phyloP scores from a whole-genome alignment of 2,113 vertebrate genomes.

The Pardalotus punctatus region DNA sequence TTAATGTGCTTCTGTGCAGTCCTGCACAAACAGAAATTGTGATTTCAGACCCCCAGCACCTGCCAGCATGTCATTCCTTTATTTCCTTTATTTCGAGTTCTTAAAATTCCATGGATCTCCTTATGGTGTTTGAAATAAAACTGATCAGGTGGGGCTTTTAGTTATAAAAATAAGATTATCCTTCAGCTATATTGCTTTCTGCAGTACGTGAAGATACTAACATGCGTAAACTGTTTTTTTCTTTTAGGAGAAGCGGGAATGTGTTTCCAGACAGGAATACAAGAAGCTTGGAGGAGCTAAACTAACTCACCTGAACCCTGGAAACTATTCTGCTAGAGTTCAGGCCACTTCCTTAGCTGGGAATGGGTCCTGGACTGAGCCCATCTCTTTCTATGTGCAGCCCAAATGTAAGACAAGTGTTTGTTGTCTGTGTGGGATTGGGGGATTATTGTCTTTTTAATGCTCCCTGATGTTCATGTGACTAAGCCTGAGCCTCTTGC shows the following conservation, averaged over 20 bases:
- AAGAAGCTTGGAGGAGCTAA: slow-evolving; percentile 83
- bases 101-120: not conserved
- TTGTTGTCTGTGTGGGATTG: not conserved
- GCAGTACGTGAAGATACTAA: not conserved
- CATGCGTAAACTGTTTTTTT: not conserved
- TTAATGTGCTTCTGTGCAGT: not conserved
- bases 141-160: not conserved
- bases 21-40: not conserved
- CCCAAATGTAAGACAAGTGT: slow-evolving; percentile 83
- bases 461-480: not conserved
- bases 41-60: not conserved
- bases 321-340: slow-evolving; percentile 91
- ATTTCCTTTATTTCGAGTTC: not conserved
- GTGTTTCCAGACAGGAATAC: slow-evolving; percentile 91
- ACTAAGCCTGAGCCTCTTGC: not conserved
- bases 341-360: slow-evolving; percentile 92
- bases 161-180: not conserved
- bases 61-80: not conserved
- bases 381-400: slow-evolving; percentile 89
- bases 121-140: not conserved
- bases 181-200: not conserved
- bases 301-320: slow-evolving; percentile 84
- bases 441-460: not conserved
- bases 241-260: slow-evolving; percentile 85
- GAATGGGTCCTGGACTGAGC: slow-evolving; percentile 95